A percentile compares a stretch with the other conserved stretches of the same genome.
phyloP scores from a whole-genome alignment of 2,888 invertebrate genomes.

The Apamea sordens region DNA sequence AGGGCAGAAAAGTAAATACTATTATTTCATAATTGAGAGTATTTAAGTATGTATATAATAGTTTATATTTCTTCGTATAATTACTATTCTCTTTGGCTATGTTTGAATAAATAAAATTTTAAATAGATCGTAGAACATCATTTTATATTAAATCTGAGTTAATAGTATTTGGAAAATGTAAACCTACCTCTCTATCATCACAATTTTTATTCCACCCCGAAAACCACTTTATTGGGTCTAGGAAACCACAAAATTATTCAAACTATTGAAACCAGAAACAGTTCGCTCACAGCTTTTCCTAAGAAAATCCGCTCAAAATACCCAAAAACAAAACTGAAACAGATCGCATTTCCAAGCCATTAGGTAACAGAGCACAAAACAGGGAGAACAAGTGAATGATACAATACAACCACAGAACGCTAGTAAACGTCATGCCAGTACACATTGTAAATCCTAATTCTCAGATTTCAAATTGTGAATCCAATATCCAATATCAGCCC shows the following conservation, averaged over 20 bases:
- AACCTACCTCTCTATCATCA: no score
- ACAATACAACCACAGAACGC: neutral
- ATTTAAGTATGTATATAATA: neutral
- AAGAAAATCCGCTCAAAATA: neutral
- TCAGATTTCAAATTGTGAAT: slow-evolving; percentile 20
- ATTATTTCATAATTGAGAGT: neutral
- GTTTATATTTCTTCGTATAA: slow-evolving; percentile 7
- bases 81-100: neutral
- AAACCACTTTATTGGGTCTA: slow-evolving; percentile 1
- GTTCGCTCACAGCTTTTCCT: neutral
- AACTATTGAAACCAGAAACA: neutral
- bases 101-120: neutral
- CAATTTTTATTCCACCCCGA: neutral
- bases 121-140: slow-evolving; percentile 2
- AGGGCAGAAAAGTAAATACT: neutral
- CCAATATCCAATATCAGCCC: neutral
- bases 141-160: neutral
- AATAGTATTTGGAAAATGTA: neutral
- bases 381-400: neutral
- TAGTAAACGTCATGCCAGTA: neutral
- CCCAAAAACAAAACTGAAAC: neutral
- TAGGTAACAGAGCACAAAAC: neutral
- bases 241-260: neutral
- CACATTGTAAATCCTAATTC: neutral
- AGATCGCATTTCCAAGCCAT: neutral